Evolutionary conservation across 1,140 invertebrate genomes (phyloP).

Genomic region (Maconellicoccus hirsutus): DNA sequence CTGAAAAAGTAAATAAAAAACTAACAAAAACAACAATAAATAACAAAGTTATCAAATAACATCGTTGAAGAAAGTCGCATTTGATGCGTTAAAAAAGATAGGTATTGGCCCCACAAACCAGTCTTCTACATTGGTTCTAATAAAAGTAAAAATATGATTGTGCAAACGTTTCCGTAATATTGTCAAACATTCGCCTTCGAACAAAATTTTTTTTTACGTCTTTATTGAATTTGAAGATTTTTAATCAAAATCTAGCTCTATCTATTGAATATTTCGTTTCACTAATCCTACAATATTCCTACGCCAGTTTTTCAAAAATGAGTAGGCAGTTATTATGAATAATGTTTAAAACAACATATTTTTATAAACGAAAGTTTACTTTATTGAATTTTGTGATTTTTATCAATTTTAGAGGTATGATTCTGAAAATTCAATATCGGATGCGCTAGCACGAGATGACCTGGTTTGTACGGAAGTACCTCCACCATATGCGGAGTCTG

Average conservation of each 20-base stretch:
- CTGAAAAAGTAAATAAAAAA: not conserved
- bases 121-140: constrained; percentile 6
- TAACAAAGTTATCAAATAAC: constrained; percentile 10
- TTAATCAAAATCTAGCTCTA: too few relatives aligned
- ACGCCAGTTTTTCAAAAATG: too few relatives aligned
- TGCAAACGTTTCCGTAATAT: not conserved
- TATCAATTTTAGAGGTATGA: constrained; percentile 58
- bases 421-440: constrained; percentile 75
- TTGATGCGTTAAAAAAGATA: not conserved
- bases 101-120: constrained; percentile 14
- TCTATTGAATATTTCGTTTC: too few relatives aligned
- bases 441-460: constrained; percentile 62
- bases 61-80: not conserved
- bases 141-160: not conserved
- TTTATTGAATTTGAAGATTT: too few relatives aligned
- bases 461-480: constrained; percentile 58
- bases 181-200: not conserved
- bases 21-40: not conserved
- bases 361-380: too few relatives aligned
- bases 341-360: too few relatives aligned
- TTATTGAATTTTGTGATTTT: not conserved
- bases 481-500: constrained; percentile 58
- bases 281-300: too few relatives aligned
- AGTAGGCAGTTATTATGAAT: too few relatives aligned
- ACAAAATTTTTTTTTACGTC: too few relatives aligned